Percentiles rank a stretch among this genome's conserved stretches.
phyloP scores from a whole-genome alignment of 2,888 invertebrate species.

The Boloria euphrosyne region DNA sequence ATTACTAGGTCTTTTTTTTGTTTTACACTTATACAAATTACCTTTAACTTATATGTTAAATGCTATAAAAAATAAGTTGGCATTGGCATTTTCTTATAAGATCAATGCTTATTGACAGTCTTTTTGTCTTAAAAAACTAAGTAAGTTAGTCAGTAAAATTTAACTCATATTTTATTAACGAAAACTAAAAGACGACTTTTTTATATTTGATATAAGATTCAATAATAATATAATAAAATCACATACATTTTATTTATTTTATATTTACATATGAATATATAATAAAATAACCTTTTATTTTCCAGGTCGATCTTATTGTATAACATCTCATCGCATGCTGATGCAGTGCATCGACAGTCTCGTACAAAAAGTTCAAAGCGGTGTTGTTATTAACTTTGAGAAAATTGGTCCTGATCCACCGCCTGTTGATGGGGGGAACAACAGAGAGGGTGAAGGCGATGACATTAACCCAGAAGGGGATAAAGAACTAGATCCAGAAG shows the following conservation, averaged over 20 bases:
- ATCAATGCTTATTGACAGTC: no score
- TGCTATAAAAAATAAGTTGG: no score
- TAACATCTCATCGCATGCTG: constrained; percentile 96
- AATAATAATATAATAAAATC: no score
- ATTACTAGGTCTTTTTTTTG: no score
- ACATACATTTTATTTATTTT: no score
- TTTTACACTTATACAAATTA: no score
- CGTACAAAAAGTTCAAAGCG: constrained; percentile 98
- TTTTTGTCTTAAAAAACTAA: no score
- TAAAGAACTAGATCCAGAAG: constrained; percentile 74
- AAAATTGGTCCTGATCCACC: constrained; percentile 95
- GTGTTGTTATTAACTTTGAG: constrained; percentile 98
- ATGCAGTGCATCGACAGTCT: constrained; percentile 98
- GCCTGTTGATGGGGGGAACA: constrained; percentile 81
- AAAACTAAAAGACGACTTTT: no score
- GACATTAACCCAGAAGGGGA: constrained; percentile 68
- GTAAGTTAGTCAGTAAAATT: background rate
- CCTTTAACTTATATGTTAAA: no score
- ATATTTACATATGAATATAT: background rate
- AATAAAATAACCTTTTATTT: constrained; percentile 19
- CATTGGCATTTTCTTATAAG: no score
- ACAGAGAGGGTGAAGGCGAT: constrained; percentile 76
- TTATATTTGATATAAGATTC: no score
- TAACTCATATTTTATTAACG: background rate
- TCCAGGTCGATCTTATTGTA: constrained; percentile 95